Conservation (phyloP, 2,888 invertebrate species). For the Caenorhabditis sp. region DNA sequence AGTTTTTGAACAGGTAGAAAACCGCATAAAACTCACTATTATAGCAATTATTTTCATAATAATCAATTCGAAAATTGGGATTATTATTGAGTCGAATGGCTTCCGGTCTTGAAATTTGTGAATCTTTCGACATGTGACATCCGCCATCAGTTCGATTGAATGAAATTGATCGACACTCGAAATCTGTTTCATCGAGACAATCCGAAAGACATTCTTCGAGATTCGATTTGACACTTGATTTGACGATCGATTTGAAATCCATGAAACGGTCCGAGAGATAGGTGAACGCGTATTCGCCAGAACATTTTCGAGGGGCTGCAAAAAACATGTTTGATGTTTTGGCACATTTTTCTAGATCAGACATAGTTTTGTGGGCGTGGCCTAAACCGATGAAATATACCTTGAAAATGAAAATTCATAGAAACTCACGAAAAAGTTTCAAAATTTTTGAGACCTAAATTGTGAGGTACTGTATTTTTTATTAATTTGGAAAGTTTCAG, state of each 20-base stretch:
- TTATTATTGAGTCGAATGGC: slow-evolving; percentile 70
- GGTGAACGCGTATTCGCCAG: slow-evolving; percentile 69
- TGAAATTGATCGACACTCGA: slow-evolving; percentile 67
- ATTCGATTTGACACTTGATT: slow-evolving; percentile 36
- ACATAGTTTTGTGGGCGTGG: background rate
- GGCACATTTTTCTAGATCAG: too few relatives aligned
- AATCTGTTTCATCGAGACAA: slow-evolving; percentile 62
- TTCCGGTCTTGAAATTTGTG: slow-evolving; percentile 68
- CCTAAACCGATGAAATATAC: too few relatives aligned
- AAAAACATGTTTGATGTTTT: too few relatives aligned
- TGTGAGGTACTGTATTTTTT: too few relatives aligned
- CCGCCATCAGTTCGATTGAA: slow-evolving; percentile 70
- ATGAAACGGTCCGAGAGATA: slow-evolving; percentile 70
- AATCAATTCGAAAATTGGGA: slow-evolving; percentile 70
- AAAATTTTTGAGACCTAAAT: too few relatives aligned
- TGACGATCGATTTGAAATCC: slow-evolving; percentile 59
- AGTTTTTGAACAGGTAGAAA: too few relatives aligned
- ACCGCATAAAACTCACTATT: slow-evolving; percentile 59
- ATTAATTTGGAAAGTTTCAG: too few relatives aligned
- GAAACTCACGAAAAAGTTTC: too few relatives aligned
- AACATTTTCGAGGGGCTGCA: slow-evolving; percentile 65
- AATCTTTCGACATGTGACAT: slow-evolving; percentile 68
- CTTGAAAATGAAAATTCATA: too few relatives aligned
- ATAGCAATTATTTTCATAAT: slow-evolving; percentile 71
- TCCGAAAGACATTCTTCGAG: slow-evolving; percentile 69